A percentile compares a stretch with the other conserved stretches of the same genome.
These are phyloP conservation scores for Vollenhovia emeryi DNA, from an alignment of 1,140 invertebrate species.

Conservation along the genomic window DNA sequence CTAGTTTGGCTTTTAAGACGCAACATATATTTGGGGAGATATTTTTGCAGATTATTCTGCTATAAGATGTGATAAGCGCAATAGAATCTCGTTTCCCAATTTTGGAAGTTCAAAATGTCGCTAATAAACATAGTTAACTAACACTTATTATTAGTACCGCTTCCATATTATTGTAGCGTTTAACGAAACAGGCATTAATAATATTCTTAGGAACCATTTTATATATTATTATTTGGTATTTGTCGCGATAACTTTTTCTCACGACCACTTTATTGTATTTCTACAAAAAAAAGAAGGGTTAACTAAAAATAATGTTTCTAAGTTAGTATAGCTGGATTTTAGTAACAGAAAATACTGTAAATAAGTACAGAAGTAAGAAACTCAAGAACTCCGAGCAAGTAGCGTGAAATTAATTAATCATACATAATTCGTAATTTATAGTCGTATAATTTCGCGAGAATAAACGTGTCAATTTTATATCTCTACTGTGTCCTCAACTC, in stretches of 20 bases:
- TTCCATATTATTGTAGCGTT: not conserved
- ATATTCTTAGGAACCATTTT: slow-evolving; percentile 1
- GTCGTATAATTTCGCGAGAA: too few relatives aligned
- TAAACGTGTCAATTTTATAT: not conserved
- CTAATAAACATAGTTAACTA: not conserved
- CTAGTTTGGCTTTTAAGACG: slow-evolving; percentile 12
- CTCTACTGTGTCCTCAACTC: not conserved
- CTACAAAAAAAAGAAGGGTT: not conserved
- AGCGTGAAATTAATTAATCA: too few relatives aligned
- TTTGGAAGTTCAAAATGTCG: slow-evolving; percentile 73
- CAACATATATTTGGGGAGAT: slow-evolving; percentile 72
- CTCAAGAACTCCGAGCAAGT: not conserved
- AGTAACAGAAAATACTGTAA: slow-evolving; percentile 8
- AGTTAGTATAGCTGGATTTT: not conserved
- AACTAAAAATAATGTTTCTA: not conserved
- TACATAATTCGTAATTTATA: too few relatives aligned
- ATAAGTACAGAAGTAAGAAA: not conserved
- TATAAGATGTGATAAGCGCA: slow-evolving; percentile 73
- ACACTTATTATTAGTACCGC: not conserved
- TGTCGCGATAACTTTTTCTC: not conserved
- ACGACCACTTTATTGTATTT: not conserved
- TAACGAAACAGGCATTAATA: not conserved
- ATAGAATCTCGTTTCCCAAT: slow-evolving; percentile 72
- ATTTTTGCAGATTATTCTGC: slow-evolving; percentile 45
- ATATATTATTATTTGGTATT: not conserved